A percentile compares a stretch with the other conserved stretches of the same genome.
These are phyloP conservation scores for Rhaphigaster nebulosa DNA, from an alignment of 2,888 invertebrate genomes.

Conservation along the genomic window DNA sequence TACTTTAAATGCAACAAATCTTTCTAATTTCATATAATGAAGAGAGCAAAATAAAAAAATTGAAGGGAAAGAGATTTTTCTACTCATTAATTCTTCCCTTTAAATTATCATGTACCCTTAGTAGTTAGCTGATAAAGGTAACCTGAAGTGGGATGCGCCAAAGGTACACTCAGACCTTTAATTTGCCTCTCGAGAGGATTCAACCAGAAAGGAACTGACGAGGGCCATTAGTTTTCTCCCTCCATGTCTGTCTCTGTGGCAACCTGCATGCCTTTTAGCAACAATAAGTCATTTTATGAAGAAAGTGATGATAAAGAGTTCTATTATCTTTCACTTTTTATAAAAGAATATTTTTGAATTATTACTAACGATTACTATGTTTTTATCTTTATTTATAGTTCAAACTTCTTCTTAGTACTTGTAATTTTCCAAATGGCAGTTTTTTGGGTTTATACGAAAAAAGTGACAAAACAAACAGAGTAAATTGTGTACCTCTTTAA, in stretches of 20 bases:
- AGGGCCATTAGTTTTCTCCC: background rate
- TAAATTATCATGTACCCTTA: background rate
- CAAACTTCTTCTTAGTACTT: too few species aligned
- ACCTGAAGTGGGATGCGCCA: background rate
- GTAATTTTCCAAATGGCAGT: too few species aligned
- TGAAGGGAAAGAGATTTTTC: background rate
- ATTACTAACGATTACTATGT: too few species aligned
- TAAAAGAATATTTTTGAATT: too few species aligned
- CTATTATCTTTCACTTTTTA: too few species aligned
- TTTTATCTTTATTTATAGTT: too few species aligned
- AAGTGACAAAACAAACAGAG: too few species aligned
- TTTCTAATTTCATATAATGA: background rate
- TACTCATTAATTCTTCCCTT: background rate
- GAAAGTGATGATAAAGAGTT: background rate
- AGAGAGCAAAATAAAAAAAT: background rate
- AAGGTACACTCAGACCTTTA: background rate
- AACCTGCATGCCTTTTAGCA: background rate
- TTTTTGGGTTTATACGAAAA: too few species aligned
- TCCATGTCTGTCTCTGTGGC: background rate
- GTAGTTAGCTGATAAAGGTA: background rate
- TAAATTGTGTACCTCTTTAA: too few species aligned
- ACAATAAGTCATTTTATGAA: background rate
- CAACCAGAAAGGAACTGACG: background rate
- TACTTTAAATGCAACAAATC: background rate
- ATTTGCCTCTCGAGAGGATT: background rate